phyloP scores from a whole-genome alignment of 2,797 vertebrate genomes.

The Fistularia commersonii region DNA sequence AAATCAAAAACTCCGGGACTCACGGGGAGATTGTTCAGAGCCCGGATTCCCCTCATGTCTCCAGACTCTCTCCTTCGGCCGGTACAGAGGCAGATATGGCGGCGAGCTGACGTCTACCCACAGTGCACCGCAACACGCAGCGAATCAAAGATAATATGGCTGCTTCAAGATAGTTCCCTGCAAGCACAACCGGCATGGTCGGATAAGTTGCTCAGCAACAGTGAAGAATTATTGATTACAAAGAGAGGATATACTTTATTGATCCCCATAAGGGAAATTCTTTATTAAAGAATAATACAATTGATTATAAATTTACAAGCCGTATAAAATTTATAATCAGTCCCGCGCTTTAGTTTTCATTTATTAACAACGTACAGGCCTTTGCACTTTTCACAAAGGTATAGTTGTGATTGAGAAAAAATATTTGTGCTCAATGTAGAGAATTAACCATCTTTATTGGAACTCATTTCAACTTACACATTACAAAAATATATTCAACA shows the following conservation, averaged over 20 bases:
- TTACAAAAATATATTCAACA: conserved; percentile 66
- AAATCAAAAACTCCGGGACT: conserved; percentile 26
- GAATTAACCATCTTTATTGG: conserved; percentile 54
- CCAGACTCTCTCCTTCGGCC: conserved; percentile 50
- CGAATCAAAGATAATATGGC: conserved; percentile 4
- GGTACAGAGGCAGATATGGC: conserved; percentile 50
- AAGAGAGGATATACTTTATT: too few relatives aligned
- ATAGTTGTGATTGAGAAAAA: too few relatives aligned
- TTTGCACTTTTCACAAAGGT: too few relatives aligned
- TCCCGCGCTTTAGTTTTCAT: too few relatives aligned
- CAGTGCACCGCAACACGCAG: conserved; percentile 40
- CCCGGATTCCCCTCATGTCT: conserved; percentile 71
- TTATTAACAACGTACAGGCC: too few relatives aligned
- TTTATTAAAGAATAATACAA: too few relatives aligned
- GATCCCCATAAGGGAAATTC: too few relatives aligned
- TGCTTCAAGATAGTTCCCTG: conserved; percentile 13
- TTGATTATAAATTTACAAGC: too few relatives aligned
- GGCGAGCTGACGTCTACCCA: conserved; percentile 52
- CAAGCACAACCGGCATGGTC: not conserved
- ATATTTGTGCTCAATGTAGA: not conserved
- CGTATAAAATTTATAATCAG: too few relatives aligned
- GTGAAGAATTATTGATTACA: not conserved
- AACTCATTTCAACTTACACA: conserved; percentile 34
- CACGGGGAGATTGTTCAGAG: conserved; percentile 65
- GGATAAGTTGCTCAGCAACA: not conserved